Evolutionary conservation across 2,113 vertebrate species (phyloP), one percentile per base, ranked within the genome.

Genomic region (Meles meles): DNA sequence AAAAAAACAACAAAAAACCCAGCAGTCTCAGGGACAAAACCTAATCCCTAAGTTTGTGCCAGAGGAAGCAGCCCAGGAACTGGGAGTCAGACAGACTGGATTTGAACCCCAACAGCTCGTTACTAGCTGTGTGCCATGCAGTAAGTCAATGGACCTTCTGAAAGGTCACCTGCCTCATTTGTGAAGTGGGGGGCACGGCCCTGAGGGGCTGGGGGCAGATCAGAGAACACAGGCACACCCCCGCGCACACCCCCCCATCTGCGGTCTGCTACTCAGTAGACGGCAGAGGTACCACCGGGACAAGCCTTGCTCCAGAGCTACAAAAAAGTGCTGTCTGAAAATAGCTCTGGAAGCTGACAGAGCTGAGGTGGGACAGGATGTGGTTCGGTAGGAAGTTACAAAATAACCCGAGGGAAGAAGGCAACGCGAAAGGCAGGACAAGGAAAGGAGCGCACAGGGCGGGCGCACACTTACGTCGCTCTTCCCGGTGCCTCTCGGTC

Each of bases 401-500:
- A 84, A 61, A 31, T 2, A 72, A 39, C 29, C 9, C 5, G 6
- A 69, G 94, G 71, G 37, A 76, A 88, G 47, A 17, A 59, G 65
- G 44, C 49, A 2, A 15, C 3, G 34, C 9, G 34, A 0, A 1
- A 1, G 10, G 67, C 92, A 61, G 39, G 72, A 85, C n/a, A 85
- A 84, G 85, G 71, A 18, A 92, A 52, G 31, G 77, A 34, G 14
- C 18, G 27, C 0, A 15, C 31, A 34, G 49, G 49, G n/a, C 1
- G 2, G 21, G 31, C 7, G 34, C 0, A 2, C 67, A 99, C 99
- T 99, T 98, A 99, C 99, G 99, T 34, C 99, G 98, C 65, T 99
- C 99, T 67, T 99, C 99, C 92, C 97, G 97, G 98, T 99, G 99
- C 44, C 96, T 98, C 97, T 99, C 99, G 0, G 99, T 99, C 97